phyloP scores from a whole-genome alignment of 1,140 invertebrate genomes.

The Sitophilus oryzae region DNA sequence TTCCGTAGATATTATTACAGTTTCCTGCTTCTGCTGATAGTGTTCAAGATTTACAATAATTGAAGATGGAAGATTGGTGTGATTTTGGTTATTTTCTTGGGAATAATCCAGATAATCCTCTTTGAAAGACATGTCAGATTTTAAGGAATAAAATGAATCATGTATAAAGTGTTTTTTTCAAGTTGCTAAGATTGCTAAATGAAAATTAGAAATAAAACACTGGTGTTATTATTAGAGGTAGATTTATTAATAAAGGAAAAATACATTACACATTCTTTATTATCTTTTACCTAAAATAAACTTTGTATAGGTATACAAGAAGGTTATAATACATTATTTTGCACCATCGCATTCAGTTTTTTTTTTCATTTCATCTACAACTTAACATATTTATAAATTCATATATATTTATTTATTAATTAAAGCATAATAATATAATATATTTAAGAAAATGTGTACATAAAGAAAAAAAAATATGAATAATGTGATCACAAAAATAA shows the following conservation, averaged over 20 bases:
- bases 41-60: conserved; percentile 37
- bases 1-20: conserved; percentile 41
- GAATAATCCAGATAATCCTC: conserved; percentile 34
- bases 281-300: conserved; percentile 10
- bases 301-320: conserved; percentile 15
- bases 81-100: conserved; percentile 41
- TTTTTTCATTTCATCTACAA: not conserved
- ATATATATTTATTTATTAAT: conserved; percentile 15
- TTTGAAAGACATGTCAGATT: conserved; percentile 1
- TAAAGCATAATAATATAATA: conserved; percentile 19
- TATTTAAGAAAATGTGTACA: not conserved
- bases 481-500: conserved; percentile 13
- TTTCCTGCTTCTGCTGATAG: conserved; percentile 34
- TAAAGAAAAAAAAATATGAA: conserved; percentile 5
- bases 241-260: conserved; percentile 45
- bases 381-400: conserved; percentile 1
- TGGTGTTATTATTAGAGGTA: conserved; percentile 39
- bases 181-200: no score
- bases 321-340: conserved; percentile 21
- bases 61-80: conserved; percentile 36
- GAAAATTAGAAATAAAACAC: conserved; percentile 1
- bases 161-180: no score
- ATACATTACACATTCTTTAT: conserved; percentile 37
- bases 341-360: conserved; percentile 17
- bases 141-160: no score